These are phyloP conservation scores for Falco naumanni DNA, from an alignment of 2,797 vertebrate genomes.

Conservation along the genomic window DNA sequence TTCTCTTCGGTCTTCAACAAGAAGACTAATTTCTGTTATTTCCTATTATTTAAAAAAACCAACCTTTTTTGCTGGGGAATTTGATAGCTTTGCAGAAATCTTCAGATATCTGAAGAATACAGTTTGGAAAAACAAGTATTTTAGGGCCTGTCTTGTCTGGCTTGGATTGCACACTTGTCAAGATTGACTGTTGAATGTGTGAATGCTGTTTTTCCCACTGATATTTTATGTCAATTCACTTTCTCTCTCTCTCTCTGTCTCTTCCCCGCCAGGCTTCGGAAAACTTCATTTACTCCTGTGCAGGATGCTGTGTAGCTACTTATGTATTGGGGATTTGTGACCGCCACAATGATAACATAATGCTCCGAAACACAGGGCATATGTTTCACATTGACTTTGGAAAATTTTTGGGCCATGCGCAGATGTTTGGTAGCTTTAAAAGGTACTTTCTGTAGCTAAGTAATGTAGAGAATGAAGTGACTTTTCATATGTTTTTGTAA, in stretches of 20 bases:
- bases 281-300: constrained; percentile 99
- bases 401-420: constrained; percentile 96
- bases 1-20: not conserved
- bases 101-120: not conserved
- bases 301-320: constrained; percentile 97
- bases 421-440: constrained; percentile 98
- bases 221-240: not conserved
- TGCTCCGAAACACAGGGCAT: constrained; percentile 95
- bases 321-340: constrained; percentile 97
- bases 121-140: not conserved
- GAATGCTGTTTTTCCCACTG: not conserved
- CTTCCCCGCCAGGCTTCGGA: constrained; percentile 87
- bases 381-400: constrained; percentile 99
- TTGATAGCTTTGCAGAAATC: no score
- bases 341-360: constrained; percentile 98
- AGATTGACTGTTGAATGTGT: not conserved
- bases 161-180: not conserved
- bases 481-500: not conserved
- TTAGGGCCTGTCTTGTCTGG: not conserved
- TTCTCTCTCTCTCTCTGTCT: not conserved
- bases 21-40: no score
- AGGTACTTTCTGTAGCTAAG: constrained; percentile 79
- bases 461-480: not conserved
- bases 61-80: not conserved
- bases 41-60: not conserved